These are phyloP conservation scores for Cephus runcator DNA, from an alignment of 2,888 invertebrate species.

Conservation along the genomic window DNA sequence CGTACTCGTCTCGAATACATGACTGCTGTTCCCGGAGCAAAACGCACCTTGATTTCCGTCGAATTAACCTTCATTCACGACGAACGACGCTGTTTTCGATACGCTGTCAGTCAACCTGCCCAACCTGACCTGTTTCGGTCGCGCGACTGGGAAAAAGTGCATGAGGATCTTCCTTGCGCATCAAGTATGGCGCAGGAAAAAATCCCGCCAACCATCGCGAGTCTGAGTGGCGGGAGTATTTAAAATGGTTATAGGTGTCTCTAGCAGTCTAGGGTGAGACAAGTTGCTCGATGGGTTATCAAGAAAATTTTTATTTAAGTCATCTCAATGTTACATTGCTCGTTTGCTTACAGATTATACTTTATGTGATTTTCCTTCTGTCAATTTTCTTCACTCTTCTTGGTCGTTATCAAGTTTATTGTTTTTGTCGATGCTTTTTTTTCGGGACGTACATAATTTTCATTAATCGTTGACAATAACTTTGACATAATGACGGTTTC, in stretches of 20 bases:
- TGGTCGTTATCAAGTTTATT: not conserved
- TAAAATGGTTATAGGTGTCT: not conserved
- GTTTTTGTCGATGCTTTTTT: not conserved
- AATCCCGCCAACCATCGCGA: not conserved
- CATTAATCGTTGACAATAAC: slow-evolving; percentile 31
- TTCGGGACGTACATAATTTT: slow-evolving; percentile 22
- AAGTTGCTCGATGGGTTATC: not conserved
- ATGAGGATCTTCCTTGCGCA: slow-evolving; percentile 18
- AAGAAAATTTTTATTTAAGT: not conserved
- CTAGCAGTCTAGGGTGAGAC: not conserved
- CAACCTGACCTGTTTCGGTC: slow-evolving; percentile 52
- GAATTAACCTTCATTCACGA: slow-evolving; percentile 47
- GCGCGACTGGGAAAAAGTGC: slow-evolving; percentile 8
- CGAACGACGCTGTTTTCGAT: slow-evolving; percentile 33
- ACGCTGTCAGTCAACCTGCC: slow-evolving; percentile 45
- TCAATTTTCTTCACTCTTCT: not conserved
- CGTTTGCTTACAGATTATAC: not conserved
- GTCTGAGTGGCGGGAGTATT: not conserved
- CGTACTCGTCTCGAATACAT: not conserved
- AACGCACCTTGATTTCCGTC: slow-evolving; percentile 23
- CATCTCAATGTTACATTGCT: not conserved
- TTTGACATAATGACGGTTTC: slow-evolving; percentile 22
- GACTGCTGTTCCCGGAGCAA: not conserved
- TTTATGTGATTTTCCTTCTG: not conserved
- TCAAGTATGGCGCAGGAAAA: slow-evolving; percentile 24